Conservation (phyloP, 1,140 invertebrate genomes). For the Eumaeus atala region DNA sequence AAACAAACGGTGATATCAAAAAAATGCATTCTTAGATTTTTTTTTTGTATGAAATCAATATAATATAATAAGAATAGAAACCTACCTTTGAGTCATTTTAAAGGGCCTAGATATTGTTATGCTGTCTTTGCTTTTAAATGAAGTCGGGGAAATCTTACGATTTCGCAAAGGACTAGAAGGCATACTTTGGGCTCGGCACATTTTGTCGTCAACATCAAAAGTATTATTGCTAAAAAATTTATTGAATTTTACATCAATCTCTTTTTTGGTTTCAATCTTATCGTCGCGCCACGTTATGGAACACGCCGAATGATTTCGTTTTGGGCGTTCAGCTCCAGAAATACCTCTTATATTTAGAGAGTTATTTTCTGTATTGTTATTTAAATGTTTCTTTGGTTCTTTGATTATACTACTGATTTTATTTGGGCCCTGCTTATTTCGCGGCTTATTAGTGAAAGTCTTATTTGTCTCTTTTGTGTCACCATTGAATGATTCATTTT, state of each 20-base stretch:
- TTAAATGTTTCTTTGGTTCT: neutral
- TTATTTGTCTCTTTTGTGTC: conserved; percentile 4
- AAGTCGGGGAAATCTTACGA: conserved; percentile 40
- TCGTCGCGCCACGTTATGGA: conserved; percentile 68
- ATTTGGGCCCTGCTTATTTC: neutral
- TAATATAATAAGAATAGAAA: too few relatives aligned
- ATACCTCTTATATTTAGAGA: conserved; percentile 29
- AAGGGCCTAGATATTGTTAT: conserved; percentile 79
- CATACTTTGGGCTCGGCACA: conserved; percentile 71
- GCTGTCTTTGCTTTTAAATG: conserved; percentile 44
- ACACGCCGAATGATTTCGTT: conserved; percentile 62
- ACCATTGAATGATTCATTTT: neutral
- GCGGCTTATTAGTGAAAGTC: neutral
- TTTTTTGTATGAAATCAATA: too few relatives aligned
- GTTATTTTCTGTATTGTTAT: conserved; percentile 21
- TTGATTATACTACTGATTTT: conserved; percentile 1
- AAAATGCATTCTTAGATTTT: too few relatives aligned
- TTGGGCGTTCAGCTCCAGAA: conserved; percentile 39
- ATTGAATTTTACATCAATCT: conserved; percentile 56
- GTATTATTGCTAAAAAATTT: conserved; percentile 47
- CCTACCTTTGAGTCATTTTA: conserved; percentile 79
- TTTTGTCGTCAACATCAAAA: conserved; percentile 29
- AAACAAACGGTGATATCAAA: too few relatives aligned
- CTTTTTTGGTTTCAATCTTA: conserved; percentile 42
- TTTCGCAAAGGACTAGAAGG: conserved; percentile 72